These are phyloP conservation scores for Pararge aegeria DNA, from an alignment of 1,140 invertebrate species.

Conservation along the genomic window DNA sequence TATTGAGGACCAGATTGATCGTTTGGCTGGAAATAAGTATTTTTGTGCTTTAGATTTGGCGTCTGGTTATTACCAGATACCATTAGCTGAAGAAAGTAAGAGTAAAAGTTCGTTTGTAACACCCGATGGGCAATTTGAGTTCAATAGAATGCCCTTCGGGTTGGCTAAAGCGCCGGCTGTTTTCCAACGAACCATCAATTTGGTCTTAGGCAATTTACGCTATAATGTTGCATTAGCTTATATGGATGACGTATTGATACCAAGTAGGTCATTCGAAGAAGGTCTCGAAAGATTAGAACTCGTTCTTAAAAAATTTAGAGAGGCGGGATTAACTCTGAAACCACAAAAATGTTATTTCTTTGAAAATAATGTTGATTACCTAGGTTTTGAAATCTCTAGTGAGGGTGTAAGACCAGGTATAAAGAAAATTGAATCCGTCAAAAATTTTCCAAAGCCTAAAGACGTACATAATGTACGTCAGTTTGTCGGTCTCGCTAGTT, in stretches of 20 bases:
- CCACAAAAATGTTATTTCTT: not conserved
- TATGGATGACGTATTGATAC: constrained; percentile 18
- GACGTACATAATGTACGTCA: constrained; percentile 15
- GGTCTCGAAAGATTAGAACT: not conserved
- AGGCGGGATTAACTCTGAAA: not conserved
- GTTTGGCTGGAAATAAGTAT: constrained; percentile 22
- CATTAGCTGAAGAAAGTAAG: constrained; percentile 10
- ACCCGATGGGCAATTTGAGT: constrained; percentile 30
- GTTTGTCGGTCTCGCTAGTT: constrained; percentile 17
- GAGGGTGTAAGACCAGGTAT: not conserved
- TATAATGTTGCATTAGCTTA: constrained; percentile 11
- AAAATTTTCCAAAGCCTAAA: constrained; percentile 13
- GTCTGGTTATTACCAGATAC: constrained; percentile 32
- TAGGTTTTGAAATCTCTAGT: not conserved
- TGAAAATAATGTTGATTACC: not conserved
- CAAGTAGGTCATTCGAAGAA: not conserved
- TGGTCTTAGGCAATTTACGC: constrained; percentile 3
- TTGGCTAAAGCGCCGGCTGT: constrained; percentile 20
- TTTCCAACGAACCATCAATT: constrained; percentile 25
- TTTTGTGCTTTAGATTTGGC: constrained; percentile 25
- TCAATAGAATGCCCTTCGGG: constrained; percentile 27
- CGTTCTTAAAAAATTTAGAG: not conserved
- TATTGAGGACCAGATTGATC: constrained; percentile 30
- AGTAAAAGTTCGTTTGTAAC: constrained; percentile 29
- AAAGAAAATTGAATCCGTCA: constrained; percentile 2